These are phyloP conservation scores for Cabera pusaria DNA, from an alignment of 2,888 invertebrate species.

Conservation along the genomic window DNA sequence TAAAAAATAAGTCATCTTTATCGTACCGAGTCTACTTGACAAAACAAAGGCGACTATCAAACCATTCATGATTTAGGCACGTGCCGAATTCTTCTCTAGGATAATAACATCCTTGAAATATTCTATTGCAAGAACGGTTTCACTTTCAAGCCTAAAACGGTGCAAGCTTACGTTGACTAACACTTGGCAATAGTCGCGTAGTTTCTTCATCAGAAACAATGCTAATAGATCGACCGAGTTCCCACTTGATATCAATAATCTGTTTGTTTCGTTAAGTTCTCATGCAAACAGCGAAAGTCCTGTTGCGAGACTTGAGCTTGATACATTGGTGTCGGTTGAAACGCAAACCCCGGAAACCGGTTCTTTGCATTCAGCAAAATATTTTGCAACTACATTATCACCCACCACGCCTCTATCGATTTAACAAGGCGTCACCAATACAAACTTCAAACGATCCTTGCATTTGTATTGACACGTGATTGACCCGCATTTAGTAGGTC, in stretches of 20 bases:
- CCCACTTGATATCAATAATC: conserved; percentile 42
- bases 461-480: conserved; percentile 20
- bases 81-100: conserved; percentile 11
- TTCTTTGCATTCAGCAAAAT: conserved; percentile 60
- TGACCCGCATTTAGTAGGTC: conserved; percentile 4
- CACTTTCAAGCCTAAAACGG: conserved; percentile 13
- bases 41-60: conserved; percentile 19
- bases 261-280: conserved; percentile 33
- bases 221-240: conserved; percentile 52
- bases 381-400: conserved; percentile 67
- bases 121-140: conserved; percentile 9
- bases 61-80: conserved; percentile 16
- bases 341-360: conserved; percentile 56
- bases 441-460: conserved; percentile 27
- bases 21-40: conserved; percentile 1
- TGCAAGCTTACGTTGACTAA: conserved; percentile 39
- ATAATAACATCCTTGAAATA: conserved; percentile 7
- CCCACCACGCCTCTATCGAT: conserved; percentile 28
- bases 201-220: conserved; percentile 51
- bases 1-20: conserved; percentile 2
- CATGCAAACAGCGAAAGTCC: conserved; percentile 58
- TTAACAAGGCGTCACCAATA: conserved; percentile 15
- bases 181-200: conserved; percentile 39
- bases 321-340: conserved; percentile 39
- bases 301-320: conserved; percentile 39